A percentile compares a stretch with the other conserved stretches of the same genome.
These are phyloP conservation scores for Anoncus sp. DNA, from an alignment of 2,888 invertebrate genomes.

Conservation along the genomic window DNA sequence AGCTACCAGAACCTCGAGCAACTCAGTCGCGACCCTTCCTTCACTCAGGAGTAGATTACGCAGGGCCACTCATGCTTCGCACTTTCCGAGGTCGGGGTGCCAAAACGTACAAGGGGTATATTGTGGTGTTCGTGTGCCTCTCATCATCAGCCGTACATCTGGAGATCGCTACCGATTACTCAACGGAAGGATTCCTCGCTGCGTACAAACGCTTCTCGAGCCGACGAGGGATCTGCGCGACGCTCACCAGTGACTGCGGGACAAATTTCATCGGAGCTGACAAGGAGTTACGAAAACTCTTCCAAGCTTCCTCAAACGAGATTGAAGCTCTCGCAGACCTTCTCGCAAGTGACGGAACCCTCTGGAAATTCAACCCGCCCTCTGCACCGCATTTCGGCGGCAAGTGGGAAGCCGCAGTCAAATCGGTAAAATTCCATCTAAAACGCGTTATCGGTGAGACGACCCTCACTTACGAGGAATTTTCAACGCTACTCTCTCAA, in stretches of 20 bases:
- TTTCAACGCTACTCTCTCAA: too few relatives aligned
- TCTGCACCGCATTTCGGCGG: too few relatives aligned
- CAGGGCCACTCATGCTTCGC: slow-evolving; percentile 54
- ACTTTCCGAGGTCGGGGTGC: slow-evolving; percentile 48
- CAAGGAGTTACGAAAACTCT: background rate
- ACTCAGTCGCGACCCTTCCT: slow-evolving; percentile 56
- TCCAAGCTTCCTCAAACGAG: too few relatives aligned
- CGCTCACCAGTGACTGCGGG: slow-evolving; percentile 65
- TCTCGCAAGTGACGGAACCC: too few relatives aligned
- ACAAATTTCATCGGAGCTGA: slow-evolving; percentile 66
- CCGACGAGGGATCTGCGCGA: slow-evolving; percentile 60
- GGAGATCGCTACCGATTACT: slow-evolving; percentile 46
- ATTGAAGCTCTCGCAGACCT: too few relatives aligned
- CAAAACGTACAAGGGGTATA: slow-evolving; percentile 58
- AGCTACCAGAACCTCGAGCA: slow-evolving; percentile 65
- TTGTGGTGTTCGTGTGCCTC: slow-evolving; percentile 67
- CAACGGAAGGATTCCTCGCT: slow-evolving; percentile 63
- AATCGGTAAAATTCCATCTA: too few relatives aligned
- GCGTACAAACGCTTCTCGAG: slow-evolving; percentile 65
- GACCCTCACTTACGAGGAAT: too few relatives aligned
- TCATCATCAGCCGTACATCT: slow-evolving; percentile 68
- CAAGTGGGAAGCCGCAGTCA: too few relatives aligned
- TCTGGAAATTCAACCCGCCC: too few relatives aligned
- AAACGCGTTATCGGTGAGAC: too few relatives aligned
- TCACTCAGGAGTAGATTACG: slow-evolving; percentile 61